Conservation (phyloP, 2,888 invertebrate species). For the Spodoptera littoralis region DNA sequence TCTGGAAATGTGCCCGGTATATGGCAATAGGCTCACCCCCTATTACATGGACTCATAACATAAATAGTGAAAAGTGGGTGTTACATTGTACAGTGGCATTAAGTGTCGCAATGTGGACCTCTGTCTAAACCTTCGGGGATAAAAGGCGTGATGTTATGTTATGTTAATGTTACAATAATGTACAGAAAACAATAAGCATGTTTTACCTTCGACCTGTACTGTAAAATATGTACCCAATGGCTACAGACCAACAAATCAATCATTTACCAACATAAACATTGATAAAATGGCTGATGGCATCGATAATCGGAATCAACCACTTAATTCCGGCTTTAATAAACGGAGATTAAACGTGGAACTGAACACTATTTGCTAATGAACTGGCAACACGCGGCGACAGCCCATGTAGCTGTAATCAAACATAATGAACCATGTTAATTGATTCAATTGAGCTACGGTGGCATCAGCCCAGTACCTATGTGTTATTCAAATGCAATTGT, state of each 20-base stretch:
- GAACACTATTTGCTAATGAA: constrained; percentile 54
- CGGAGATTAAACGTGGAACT: constrained; percentile 51
- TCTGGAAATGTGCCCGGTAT: too few species aligned
- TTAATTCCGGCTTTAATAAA: constrained; percentile 42
- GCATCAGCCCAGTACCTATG: constrained; percentile 1
- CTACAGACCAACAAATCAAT: background rate
- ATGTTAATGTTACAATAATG: too few species aligned
- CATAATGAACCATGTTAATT: constrained; percentile 48
- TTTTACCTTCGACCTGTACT: too few species aligned
- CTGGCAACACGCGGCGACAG: constrained; percentile 30
- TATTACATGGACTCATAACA: too few species aligned
- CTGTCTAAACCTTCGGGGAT: too few species aligned
- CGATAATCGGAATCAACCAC: constrained; percentile 37
- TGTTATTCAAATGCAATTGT: constrained; percentile 21
- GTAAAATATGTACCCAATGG: background rate
- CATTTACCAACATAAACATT: constrained; percentile 2
- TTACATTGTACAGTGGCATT: too few species aligned
- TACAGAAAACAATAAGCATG: too few species aligned
- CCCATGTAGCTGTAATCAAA: constrained; percentile 36
- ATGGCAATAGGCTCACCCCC: too few species aligned
- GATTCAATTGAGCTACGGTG: constrained; percentile 46
- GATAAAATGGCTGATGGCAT: constrained; percentile 14
- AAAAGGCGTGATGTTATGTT: too few species aligned
- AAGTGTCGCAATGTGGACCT: too few species aligned
- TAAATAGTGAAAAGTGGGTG: too few species aligned